Evolutionary conservation across 1,140 invertebrate genomes (phyloP).

Genomic region (Pissodes strobi): DNA sequence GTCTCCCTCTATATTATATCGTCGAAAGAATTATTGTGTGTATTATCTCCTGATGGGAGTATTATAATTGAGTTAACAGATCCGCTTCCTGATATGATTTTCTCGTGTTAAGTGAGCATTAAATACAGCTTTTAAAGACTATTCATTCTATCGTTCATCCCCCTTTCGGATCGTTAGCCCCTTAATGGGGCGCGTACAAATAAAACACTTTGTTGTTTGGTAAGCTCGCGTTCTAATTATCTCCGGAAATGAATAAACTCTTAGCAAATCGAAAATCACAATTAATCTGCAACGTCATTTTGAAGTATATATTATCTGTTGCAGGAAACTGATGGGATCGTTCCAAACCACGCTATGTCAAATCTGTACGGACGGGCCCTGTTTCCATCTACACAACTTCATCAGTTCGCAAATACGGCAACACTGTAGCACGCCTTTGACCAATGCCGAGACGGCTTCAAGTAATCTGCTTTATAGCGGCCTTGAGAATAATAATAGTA

Average conservation of each 20-base stretch:
- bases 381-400: slow-evolving; percentile 40
- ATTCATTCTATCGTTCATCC: background rate
- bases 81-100: slow-evolving; percentile 23
- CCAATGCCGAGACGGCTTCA: background rate
- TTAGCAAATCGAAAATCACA: too few relatives aligned
- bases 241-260: too few relatives aligned
- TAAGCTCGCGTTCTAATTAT: too few relatives aligned
- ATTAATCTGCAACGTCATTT: too few relatives aligned
- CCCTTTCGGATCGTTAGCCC: slow-evolving; percentile 15
- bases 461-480: background rate
- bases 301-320: too few relatives aligned
- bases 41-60: too few relatives aligned
- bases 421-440: background rate
- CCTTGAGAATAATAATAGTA: too few relatives aligned
- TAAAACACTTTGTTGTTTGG: background rate
- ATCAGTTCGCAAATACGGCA: slow-evolving; percentile 20
- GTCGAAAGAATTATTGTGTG: too few relatives aligned
- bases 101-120: slow-evolving; percentile 21
- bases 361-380: slow-evolving; percentile 44
- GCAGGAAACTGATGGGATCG: slow-evolving; percentile 48
- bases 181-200: background rate
- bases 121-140: slow-evolving; percentile 18
- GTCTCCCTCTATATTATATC: too few relatives aligned
- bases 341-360: slow-evolving; percentile 45
- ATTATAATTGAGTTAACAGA: slow-evolving; percentile 8